These are phyloP conservation scores for Danio choprae DNA, from an alignment of 2,797 vertebrate species.

Conservation along the genomic window DNA sequence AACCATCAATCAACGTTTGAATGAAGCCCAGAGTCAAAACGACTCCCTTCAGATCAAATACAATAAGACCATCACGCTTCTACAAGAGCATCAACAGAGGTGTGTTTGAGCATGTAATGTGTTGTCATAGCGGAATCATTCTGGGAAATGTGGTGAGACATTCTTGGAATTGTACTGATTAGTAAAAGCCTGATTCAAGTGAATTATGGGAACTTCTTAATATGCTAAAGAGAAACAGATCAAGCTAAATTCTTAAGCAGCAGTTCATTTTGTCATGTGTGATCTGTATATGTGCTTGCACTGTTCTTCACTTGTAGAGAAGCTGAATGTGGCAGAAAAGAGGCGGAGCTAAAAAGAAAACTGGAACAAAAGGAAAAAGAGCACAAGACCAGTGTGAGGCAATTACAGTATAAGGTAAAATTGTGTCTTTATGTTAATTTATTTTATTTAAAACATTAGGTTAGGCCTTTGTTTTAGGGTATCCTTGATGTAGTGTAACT, in stretches of 20 bases:
- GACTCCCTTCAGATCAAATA: conserved; percentile 90
- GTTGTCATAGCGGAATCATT: conserved; percentile 18
- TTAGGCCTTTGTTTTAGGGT: too few species aligned
- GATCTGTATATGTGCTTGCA: neutral
- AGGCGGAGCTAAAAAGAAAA: conserved; percentile 77
- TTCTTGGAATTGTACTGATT: conserved; percentile 19
- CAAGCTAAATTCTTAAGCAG: neutral
- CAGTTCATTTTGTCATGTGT: conserved; percentile 11
- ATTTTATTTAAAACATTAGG: neutral
- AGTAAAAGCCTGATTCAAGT: neutral
- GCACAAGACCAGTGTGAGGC: conserved; percentile 78
- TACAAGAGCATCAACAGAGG: conserved; percentile 90
- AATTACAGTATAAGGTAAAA: conserved; percentile 82
- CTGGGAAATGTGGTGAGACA: neutral
- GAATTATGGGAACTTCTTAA: neutral
- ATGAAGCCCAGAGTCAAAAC: conserved; percentile 88
- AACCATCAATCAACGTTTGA: conserved; percentile 88
- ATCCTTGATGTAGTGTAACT: too few species aligned
- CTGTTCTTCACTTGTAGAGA: conserved; percentile 75
- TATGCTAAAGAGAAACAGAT: neutral
- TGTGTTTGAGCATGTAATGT: conserved; percentile 61
- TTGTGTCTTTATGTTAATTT: neutral
- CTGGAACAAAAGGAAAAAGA: conserved; percentile 82
- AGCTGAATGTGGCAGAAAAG: conserved; percentile 80
- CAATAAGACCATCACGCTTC: conserved; percentile 84